Percentiles rank a stretch among this genome's conserved stretches.
Evolutionary conservation across 2,888 invertebrate species (phyloP).

Genomic region (Meandrusa payeni): DNA sequence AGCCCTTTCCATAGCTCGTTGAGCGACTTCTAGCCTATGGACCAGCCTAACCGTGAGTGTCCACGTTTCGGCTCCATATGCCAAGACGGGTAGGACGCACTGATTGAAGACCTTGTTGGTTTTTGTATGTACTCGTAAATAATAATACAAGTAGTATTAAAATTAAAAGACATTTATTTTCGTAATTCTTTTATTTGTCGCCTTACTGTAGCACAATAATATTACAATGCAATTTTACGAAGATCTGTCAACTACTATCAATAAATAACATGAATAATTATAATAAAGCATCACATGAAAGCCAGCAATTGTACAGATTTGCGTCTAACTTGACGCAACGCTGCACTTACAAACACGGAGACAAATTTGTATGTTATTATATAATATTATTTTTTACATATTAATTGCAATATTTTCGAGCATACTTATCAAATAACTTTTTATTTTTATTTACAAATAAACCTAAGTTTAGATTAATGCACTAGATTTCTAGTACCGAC

Average conservation of each 20-base stretch:
- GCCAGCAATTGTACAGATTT: constrained; percentile 60
- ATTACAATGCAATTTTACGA: constrained; percentile 64
- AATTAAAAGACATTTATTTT: too few relatives aligned
- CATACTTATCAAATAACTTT: constrained; percentile 10
- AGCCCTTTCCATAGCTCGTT: too few relatives aligned
- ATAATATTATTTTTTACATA: too few relatives aligned
- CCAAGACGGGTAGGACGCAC: too few relatives aligned
- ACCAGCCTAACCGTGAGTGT: too few relatives aligned
- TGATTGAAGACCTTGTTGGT: too few relatives aligned
- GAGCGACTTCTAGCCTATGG: too few relatives aligned
- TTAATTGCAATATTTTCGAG: not conserved
- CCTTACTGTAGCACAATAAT: constrained; percentile 52
- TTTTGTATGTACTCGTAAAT: too few relatives aligned
- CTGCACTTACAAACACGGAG: constrained; percentile 43
- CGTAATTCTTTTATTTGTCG: constrained; percentile 49
- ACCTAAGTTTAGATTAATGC: not conserved
- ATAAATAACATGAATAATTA: constrained; percentile 76
- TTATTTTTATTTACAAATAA: constrained; percentile 18
- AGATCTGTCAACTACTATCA: constrained; percentile 69
- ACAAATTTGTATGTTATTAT: constrained; percentile 28
- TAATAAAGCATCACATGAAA: constrained; percentile 66
- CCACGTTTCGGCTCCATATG: too few relatives aligned
- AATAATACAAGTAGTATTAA: too few relatives aligned
- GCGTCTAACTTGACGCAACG: constrained; percentile 45
- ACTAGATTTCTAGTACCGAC: not conserved